Evolutionary conservation across 2,888 invertebrate genomes (phyloP).

Genomic region (Drosophila ezoana): DNA sequence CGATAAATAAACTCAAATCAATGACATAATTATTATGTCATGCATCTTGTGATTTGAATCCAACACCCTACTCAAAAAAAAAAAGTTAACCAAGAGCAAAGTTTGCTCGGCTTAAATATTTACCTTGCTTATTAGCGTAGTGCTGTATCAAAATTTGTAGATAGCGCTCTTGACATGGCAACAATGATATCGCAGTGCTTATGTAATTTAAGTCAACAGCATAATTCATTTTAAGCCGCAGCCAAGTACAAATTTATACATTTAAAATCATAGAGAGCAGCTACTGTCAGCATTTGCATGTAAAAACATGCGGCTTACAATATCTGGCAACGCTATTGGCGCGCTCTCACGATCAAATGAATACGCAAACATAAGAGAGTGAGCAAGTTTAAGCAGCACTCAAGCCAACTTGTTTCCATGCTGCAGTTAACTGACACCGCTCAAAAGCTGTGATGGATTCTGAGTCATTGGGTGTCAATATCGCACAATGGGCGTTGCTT

Average conservation of each 20-base stretch:
- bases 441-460: slow-evolving; percentile 19
- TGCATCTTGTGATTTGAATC: slow-evolving; percentile 59
- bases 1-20: slow-evolving; percentile 34
- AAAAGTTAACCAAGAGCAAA: slow-evolving; percentile 7
- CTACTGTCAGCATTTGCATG: slow-evolving; percentile 7
- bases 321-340: slow-evolving; percentile 35
- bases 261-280: not conserved
- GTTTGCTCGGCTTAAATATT: slow-evolving; percentile 46
- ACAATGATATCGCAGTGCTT: slow-evolving; percentile 43
- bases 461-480: slow-evolving; percentile 55
- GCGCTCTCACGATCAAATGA: slow-evolving; percentile 21
- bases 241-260: slow-evolving; percentile 11
- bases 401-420: slow-evolving; percentile 13
- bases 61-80: slow-evolving; percentile 4
- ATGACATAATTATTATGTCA: slow-evolving; percentile 71
- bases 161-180: slow-evolving; percentile 49
- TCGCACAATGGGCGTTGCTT: slow-evolving; percentile 56
- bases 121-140: slow-evolving; percentile 41
- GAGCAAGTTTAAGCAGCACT: slow-evolving; percentile 9
- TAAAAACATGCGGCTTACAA: not conserved
- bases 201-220: slow-evolving; percentile 46
- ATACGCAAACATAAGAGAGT: not conserved
- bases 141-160: slow-evolving; percentile 39
- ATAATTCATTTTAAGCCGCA: slow-evolving; percentile 37
- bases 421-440: slow-evolving; percentile 20